Base-by-base conservation (phyloP, 2,797 vertebrate genomes). In the Adelosebastes latens region DNA sequence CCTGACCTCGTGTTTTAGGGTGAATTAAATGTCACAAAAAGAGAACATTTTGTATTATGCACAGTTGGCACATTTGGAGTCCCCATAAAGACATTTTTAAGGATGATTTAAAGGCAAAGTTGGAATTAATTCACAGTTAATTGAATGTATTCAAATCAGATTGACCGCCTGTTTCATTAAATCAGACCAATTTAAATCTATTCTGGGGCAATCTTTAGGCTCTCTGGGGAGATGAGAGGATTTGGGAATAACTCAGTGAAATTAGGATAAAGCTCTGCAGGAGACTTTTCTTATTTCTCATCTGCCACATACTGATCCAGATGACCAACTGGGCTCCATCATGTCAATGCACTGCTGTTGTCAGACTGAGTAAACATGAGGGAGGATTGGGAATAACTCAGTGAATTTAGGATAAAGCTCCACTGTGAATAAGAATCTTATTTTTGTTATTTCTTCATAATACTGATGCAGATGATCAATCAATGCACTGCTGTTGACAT, bases 101-200 rank as follows among this genome's bases (percentile, higher is more conserved):
- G n/a, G 10, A 27, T 22, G 31, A 49, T 79, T 72, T 63, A 61
- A 64, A 20, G 32, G 20, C 24, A 55, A n/a, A 1, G 63, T 55
- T 14, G 27, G 14, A 75, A 68, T 73, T 12, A 61, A 53, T 61
- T 53, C 72, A 63, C 8, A 67, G 6, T 73, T 70, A 39, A 70
- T 82, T 71, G 31, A 27, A 74, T 73, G 0, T 3, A 59, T 42
- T 65, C 29, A 25, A 16, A 81, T 86, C 18, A 65, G 36, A 55
- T 31, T 25, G 49, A 39, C 59, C 1, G 16, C 29, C 22, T 20
- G 22, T 8, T 36, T 79, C 8, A 62, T 73, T 72, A 42, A 84
- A 89, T 71, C 10, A 16, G 22, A 42, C 16, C 58, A 64, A 34
- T 86, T 77, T 73, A 75, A 79, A 82, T 72, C 4, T 6, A 66